phyloP scores from a whole-genome alignment of 2,797 vertebrate species.

The Limnodromus scolopaceus region DNA sequence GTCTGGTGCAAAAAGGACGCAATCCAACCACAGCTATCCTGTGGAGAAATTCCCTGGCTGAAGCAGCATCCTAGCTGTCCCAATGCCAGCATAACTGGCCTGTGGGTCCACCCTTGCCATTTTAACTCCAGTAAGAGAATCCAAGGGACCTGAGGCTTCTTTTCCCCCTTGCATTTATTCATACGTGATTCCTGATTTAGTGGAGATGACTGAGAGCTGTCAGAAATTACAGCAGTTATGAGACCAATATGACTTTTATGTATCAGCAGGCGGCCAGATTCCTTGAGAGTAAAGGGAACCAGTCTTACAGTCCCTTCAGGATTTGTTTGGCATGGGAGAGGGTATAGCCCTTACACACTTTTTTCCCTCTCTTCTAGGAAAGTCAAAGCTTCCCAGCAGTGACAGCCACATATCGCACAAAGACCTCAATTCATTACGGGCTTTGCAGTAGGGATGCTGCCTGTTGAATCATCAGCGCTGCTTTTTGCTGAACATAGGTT shows the following conservation, averaged over 20 bases:
- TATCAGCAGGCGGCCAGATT: not conserved
- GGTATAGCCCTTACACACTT: not conserved
- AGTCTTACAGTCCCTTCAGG: not conserved
- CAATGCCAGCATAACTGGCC: not conserved
- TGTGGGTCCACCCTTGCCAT: not conserved
- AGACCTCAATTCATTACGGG: not conserved
- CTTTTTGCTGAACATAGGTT: not conserved
- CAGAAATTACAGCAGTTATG: not conserved
- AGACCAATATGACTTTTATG: not conserved
- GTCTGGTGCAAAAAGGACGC: not conserved
- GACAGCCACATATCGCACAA: fast-evolving
- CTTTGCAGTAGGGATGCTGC: not conserved
- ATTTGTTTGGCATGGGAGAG: not conserved
- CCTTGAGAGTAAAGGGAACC: not conserved
- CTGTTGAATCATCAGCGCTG: not conserved
- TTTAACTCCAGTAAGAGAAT: not conserved
- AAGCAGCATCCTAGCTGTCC: not conserved
- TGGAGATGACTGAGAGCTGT: not conserved
- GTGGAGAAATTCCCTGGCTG: not conserved
- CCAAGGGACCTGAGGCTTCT: not conserved
- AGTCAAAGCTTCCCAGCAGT: not conserved
- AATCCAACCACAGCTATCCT: not conserved
- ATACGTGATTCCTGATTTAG: not conserved
- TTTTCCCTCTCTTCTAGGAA: not conserved
- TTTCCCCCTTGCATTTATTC: fast-evolving